These are phyloP conservation scores for Caenorhabditis becei DNA, from an alignment of 2,888 invertebrate species.

Conservation along the genomic window DNA sequence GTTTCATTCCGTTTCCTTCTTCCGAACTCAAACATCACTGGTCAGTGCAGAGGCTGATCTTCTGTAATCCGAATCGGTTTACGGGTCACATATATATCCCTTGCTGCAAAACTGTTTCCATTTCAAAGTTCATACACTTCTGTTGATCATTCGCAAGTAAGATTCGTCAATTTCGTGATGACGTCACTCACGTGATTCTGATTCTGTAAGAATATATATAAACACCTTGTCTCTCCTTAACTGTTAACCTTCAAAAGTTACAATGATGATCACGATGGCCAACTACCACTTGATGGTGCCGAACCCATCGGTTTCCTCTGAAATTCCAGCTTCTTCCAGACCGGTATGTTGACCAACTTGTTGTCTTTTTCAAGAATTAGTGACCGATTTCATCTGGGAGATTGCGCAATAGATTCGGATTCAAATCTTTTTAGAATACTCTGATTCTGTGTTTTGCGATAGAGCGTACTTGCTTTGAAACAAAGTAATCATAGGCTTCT, in stretches of 20 bases:
- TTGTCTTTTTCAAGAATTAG: neutral
- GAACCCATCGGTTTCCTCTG: constrained; percentile 24
- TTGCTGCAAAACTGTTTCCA: neutral
- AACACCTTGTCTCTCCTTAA: constrained; percentile 8
- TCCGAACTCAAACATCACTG: no score
- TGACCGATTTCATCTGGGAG: no score
- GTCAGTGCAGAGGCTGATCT: no score
- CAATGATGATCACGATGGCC: constrained; percentile 49
- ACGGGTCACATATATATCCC: no score
- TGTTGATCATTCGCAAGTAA: constrained; percentile 5
- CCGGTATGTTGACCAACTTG: neutral
- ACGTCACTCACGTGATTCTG: constrained; percentile 49
- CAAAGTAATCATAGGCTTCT: no score
- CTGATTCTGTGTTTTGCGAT: no score
- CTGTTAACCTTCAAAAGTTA: neutral
- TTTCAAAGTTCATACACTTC: constrained; percentile 5
- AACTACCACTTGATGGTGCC: constrained; percentile 53
- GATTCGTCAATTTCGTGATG: constrained; percentile 20
- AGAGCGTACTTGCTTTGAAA: no score
- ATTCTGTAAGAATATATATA: constrained; percentile 30
- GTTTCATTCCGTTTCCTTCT: neutral
- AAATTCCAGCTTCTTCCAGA: neutral
- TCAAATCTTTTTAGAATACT: no score
- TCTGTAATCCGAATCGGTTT: no score
- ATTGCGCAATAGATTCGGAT: no score